Evolutionary conservation across 2,888 invertebrate species (phyloP), one percentile per base, ranked within the genome.

Genomic region (Eudemis profundana): DNA sequence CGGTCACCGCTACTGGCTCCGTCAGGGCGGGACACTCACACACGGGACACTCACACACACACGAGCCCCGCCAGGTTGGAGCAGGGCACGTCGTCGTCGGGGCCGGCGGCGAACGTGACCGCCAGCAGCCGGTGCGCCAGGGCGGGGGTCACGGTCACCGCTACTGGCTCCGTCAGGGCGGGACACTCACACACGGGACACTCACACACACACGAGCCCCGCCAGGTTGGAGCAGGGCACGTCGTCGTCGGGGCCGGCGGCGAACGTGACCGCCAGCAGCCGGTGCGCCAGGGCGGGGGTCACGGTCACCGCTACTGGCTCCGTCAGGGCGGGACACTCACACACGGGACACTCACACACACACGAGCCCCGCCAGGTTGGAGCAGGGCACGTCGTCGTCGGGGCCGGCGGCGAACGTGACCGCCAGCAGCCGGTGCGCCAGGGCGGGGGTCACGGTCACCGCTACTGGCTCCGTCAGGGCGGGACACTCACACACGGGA

Each of bases 121-220:
- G 98, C 96, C 12, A 99, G 92, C 69, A 99, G 89, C 78, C 98
- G 97, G 91, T 99, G 98, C 50, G 97, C 90, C 51, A 99, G 93
- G 69, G 94, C 94, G 1, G 97, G 96, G 66, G 95, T 94, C 42
- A 98, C 95, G 0, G 23, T 23, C 23, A 23, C 23, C 23, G 95
- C 90, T 29, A 98, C 97, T 59, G 98, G 92, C 90, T 98, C 98
- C 7, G 47, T 19, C 12, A 12, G 5, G 2, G 5, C 84, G 74
- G 19, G 4, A 7, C n/a, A n/a, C 2, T n/a, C n/a, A n/a, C n/a
- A n/a, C n/a, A n/a, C n/a, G 23, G 3, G 5, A 5, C 66, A 94
- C 96, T 94, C 94, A 97, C 96, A 98, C 96, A 78, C 98, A 97
- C 70, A 98, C 94, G 84, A 97, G 98, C 61, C 98, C 98, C 29